A percentile compares a stretch with the other conserved stretches of the same genome.
phyloP scores from a whole-genome alignment of 2,888 invertebrate genomes.

The Melanophora roralis region DNA sequence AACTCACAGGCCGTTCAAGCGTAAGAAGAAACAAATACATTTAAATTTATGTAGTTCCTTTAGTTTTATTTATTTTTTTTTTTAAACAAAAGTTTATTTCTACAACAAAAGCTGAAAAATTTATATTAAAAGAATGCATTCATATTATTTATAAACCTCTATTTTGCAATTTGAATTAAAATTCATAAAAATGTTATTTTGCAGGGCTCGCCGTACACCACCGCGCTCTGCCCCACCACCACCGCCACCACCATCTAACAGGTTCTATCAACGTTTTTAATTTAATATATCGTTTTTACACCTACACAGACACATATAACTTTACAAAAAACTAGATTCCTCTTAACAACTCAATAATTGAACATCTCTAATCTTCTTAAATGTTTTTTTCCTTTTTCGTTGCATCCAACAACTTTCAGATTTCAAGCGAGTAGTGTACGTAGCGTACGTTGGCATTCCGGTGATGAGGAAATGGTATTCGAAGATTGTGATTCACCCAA shows the following conservation, averaged over 20 bases:
- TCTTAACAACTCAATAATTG: conserved; percentile 1
- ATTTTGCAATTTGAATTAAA: neutral
- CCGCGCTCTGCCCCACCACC: conserved; percentile 75
- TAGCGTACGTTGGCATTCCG: conserved; percentile 73
- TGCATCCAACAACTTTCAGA: conserved; percentile 60
- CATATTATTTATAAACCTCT: too few species aligned
- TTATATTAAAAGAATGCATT: too few species aligned
- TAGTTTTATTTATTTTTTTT: too few species aligned
- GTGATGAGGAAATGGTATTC: conserved; percentile 73
- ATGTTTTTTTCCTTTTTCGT: conserved; percentile 31
- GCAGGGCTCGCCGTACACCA: conserved; percentile 74
- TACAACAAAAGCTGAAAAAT: too few species aligned
- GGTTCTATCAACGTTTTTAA: conserved; percentile 75
- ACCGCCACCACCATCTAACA: conserved; percentile 74
- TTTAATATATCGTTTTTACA: conserved; percentile 16
- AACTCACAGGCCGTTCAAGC: conserved; percentile 71
- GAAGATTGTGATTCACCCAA: conserved; percentile 74
- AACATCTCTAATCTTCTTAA: conserved; percentile 41
- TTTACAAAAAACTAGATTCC: conserved; percentile 1
- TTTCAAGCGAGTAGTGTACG: conserved; percentile 69
- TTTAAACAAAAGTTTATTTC: too few species aligned
- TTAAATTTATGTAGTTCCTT: too few species aligned
- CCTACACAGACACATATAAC: neutral
- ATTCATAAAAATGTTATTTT: conserved; percentile 34
- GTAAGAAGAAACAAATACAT: conserved; percentile 65